These are phyloP conservation scores for Agriopis leucophaearia DNA, from an alignment of 2,888 invertebrate species.

Conservation along the genomic window DNA sequence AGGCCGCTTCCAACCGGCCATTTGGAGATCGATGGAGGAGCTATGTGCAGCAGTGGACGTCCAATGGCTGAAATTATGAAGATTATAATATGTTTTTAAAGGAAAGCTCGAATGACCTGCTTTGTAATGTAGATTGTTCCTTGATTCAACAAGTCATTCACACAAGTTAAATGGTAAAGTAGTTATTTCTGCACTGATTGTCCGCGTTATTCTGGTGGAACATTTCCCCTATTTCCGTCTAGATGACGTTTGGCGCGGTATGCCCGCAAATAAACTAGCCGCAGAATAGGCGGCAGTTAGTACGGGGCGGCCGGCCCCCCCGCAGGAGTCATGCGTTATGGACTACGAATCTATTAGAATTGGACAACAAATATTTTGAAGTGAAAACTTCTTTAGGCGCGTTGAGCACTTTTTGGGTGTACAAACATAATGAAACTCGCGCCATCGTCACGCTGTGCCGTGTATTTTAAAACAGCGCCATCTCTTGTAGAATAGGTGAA, in stretches of 20 bases:
- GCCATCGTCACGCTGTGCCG: too few relatives aligned
- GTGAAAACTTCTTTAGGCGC: too few relatives aligned
- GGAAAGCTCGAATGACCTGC: too few relatives aligned
- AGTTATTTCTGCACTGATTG: constrained; percentile 6
- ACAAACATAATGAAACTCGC: too few relatives aligned
- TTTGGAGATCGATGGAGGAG: too few relatives aligned
- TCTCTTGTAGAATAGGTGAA: too few relatives aligned
- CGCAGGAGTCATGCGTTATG: constrained; percentile 67
- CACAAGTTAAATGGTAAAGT: constrained; percentile 18
- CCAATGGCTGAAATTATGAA: too few relatives aligned
- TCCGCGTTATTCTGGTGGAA: constrained; percentile 10
- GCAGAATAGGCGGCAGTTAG: constrained; percentile 48
- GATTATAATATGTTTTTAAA: too few relatives aligned
- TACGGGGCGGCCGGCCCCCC: constrained; percentile 70
- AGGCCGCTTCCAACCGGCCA: too few relatives aligned
- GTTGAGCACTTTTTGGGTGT: too few relatives aligned
- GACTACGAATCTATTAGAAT: constrained; percentile 17
- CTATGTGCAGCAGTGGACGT: too few relatives aligned
- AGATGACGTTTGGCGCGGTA: constrained; percentile 31
- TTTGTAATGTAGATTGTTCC: not conserved
- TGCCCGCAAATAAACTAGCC: constrained; percentile 23
- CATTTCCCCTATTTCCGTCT: constrained; percentile 41
- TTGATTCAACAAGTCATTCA: not conserved
- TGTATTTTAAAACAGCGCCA: too few relatives aligned
- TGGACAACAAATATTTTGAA: constrained; percentile 9